A percentile compares a stretch with the other conserved stretches of the same genome.
These are phyloP conservation scores for Apotomis turbidana DNA, from an alignment of 2,888 invertebrate species.

Conservation along the genomic window DNA sequence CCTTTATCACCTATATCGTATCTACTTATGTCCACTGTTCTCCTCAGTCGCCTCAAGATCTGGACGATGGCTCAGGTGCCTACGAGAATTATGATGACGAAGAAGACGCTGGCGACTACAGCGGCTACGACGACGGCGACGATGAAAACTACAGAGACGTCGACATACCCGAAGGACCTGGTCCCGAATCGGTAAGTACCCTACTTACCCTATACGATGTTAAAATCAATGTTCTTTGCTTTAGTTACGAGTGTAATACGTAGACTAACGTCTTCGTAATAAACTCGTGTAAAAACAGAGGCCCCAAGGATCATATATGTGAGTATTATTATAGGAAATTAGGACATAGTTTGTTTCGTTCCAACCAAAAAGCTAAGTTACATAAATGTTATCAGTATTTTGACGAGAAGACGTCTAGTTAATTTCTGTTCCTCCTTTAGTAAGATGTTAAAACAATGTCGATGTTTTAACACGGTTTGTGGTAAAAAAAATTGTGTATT, in stretches of 20 bases:
- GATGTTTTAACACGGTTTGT: not conserved
- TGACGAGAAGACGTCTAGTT: not conserved
- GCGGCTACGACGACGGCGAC: slow-evolving; percentile 68
- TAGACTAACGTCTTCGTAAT: slow-evolving; percentile 2
- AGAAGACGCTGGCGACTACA: slow-evolving; percentile 69
- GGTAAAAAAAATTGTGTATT: not conserved
- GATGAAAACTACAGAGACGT: slow-evolving; percentile 64
- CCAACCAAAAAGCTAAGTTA: not conserved
- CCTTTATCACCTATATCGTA: too few species aligned
- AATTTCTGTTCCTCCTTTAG: not conserved
- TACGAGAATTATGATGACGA: slow-evolving; percentile 76
- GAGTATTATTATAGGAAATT: slow-evolving; percentile 14
- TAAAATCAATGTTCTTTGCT: not conserved
- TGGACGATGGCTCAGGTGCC: slow-evolving; percentile 70
- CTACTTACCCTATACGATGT: not conserved
- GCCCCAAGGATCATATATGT: slow-evolving; percentile 9
- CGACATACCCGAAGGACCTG: slow-evolving; percentile 52
- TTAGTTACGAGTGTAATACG: slow-evolving; percentile 4
- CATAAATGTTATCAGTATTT: not conserved
- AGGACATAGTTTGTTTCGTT: not conserved
- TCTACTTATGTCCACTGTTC: not conserved
- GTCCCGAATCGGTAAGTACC: slow-evolving; percentile 64
- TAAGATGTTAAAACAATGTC: too few species aligned
- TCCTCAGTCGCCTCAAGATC: slow-evolving; percentile 55
- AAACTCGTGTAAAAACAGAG: slow-evolving; percentile 10